Base-by-base conservation (phyloP, 2,797 vertebrate species). In the Lagocephalus sceleratus region DNA sequence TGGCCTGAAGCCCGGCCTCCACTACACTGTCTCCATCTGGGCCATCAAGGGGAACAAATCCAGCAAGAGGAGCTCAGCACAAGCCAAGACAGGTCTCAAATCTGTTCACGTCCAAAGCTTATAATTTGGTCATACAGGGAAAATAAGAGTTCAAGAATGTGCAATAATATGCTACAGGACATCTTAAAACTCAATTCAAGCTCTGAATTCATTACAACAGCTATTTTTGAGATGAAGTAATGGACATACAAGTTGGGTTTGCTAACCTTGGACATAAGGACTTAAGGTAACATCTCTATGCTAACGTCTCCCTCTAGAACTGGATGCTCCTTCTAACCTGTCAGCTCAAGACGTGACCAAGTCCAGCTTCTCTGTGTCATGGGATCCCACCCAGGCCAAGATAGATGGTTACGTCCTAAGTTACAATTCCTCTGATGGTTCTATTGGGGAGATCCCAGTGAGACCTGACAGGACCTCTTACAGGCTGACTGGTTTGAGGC, bases 321-420 rank as follows among this genome's bases (percentile, higher is more conserved):
- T 91, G 10, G 89, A 92, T 54, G 87, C 86, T 63, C 92, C 87
- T 20, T 49, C 80, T 81, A 90, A 91, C 62, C 78, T 93, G 74
- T 75, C 87, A 78, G 81, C 83, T 22, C 69, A 57, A 41, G 82
- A 70, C 12, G 84, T 92, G 63, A 90, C 91, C 0, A 92, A 94
- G 70, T 86, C 87, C 76, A 86, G 87, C 8, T 85, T 88, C 58
- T 77, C 55, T 1, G 47, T 94, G 40, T 91, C 88, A 26, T 94
- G 93, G 93, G 88, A 89, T 43, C 82, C 68, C 0, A 87, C 89
- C 62, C 87, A 67, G 75, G 92, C 89, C 6, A 60, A 84, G 39
- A 75, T 89, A 43, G 92, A 94, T 63, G 87, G 84, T 74, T 94
- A 94, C 66, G 45, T 90, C 65, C 71, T 93, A 50, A 91, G 66